A percentile compares a stretch with the other conserved stretches of the same genome.
Evolutionary conservation across 2,888 invertebrate species (phyloP).

Genomic region (Campopleginae sp.): DNA sequence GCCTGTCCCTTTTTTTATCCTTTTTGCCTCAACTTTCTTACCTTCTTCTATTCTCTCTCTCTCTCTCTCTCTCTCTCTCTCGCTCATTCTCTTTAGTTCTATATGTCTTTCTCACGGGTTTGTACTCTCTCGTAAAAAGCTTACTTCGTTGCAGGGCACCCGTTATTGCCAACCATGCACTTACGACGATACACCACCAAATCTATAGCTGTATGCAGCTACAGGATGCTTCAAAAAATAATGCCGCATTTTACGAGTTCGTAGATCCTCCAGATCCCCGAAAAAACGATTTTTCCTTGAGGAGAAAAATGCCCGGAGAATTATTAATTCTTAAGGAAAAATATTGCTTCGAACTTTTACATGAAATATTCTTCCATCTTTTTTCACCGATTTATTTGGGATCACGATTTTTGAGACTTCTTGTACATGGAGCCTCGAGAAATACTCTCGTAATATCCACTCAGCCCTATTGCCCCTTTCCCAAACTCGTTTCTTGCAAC

Average conservation of each 20-base stretch:
- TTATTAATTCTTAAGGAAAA: background rate
- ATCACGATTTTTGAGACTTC: background rate
- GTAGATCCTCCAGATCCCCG: background rate
- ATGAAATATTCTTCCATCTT: background rate
- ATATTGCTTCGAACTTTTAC: background rate
- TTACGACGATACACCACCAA: slow-evolving; percentile 61
- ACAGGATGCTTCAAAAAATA: background rate
- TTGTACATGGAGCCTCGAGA: slow-evolving; percentile 48
- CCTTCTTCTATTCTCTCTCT: slow-evolving; percentile 6
- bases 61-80: slow-evolving; percentile 18
- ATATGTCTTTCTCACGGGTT: slow-evolving; percentile 15
- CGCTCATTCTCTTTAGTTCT: slow-evolving; percentile 23
- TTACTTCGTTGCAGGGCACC: slow-evolving; percentile 62
- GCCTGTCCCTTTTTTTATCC: slow-evolving; percentile 6
- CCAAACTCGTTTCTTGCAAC: slow-evolving; percentile 8
- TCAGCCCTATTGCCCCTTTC: slow-evolving; percentile 41
- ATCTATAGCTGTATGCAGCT: slow-evolving; percentile 54
- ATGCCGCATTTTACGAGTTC: background rate
- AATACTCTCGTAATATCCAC: slow-evolving; percentile 63
- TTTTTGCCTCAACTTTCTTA: slow-evolving; percentile 11
- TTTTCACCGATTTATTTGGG: background rate
- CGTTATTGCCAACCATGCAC: slow-evolving; percentile 67
- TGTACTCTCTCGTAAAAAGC: slow-evolving; percentile 63
- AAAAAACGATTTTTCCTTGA: background rate
- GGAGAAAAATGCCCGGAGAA: too few relatives aligned